Evolutionary conservation across 2,113 vertebrate species (phyloP).

Genomic region (Vulpes vulpes): DNA sequence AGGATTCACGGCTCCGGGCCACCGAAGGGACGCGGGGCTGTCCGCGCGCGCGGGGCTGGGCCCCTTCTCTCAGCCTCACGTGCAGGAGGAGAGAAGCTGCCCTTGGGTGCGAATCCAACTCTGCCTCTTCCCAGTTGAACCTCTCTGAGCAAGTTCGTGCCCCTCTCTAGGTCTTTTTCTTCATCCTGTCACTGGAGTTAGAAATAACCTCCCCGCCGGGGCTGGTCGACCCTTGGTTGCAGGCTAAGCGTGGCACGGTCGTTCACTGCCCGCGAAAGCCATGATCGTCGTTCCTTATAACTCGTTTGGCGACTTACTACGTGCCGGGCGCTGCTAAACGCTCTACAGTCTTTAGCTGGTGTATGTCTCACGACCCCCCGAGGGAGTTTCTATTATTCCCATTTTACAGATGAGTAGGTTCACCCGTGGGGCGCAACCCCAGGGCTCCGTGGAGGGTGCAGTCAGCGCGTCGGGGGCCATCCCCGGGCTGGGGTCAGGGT

Average conservation of each 20-base stretch:
- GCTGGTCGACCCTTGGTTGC: neutral
- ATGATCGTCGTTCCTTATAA: neutral
- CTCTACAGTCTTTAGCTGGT: neutral
- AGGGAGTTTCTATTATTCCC: neutral
- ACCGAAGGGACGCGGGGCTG: neutral
- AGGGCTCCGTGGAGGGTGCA: neutral
- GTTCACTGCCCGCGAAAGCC: neutral
- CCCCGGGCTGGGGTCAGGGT: neutral
- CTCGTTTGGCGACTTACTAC: neutral
- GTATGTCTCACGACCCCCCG: neutral
- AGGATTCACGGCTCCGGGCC: neutral
- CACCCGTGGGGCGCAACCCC: neutral
- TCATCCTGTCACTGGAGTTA: neutral
- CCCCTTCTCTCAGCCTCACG: neutral
- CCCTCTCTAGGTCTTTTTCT: neutral
- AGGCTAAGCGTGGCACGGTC: neutral
- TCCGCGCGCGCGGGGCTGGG: neutral
- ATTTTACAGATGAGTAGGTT: constrained; percentile 62
- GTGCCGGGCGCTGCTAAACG: neutral
- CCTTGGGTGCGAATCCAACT: neutral
- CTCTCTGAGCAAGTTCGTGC: neutral
- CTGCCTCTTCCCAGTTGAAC: neutral
- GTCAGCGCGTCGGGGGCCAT: neutral
- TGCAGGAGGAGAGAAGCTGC: neutral
- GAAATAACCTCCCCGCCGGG: neutral